Conservation (phyloP, 1,140 invertebrate genomes). For the Drosophila arawakana region DNA sequence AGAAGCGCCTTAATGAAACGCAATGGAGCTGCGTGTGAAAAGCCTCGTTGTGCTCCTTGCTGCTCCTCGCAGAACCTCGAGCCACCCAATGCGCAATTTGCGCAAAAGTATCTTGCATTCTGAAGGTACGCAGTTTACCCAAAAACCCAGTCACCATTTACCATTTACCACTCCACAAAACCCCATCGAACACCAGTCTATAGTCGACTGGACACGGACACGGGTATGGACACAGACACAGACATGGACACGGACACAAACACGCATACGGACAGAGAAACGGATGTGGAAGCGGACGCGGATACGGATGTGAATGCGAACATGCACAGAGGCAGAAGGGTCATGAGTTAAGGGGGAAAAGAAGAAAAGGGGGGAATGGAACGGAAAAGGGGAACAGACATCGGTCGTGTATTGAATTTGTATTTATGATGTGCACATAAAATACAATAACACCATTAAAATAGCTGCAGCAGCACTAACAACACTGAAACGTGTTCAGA, state of each 20-base stretch:
- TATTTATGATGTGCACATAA: constrained; percentile 80
- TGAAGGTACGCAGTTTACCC: constrained; percentile 35
- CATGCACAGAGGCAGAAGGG: background rate
- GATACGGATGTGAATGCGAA: background rate
- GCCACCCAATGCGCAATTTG: constrained; percentile 40
- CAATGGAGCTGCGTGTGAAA: constrained; percentile 72
- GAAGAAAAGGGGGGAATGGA: background rate
- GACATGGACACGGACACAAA: background rate
- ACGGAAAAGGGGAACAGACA: background rate
- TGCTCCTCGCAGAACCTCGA: background rate
- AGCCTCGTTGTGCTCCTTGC: constrained; percentile 47
- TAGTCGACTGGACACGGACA: constrained; percentile 17
- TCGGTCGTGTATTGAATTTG: constrained; percentile 74
- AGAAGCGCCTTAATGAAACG: constrained; percentile 72
- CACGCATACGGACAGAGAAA: constrained; percentile 2
- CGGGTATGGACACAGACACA: background rate
- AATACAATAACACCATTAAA: constrained; percentile 80
- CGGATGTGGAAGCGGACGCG: constrained; percentile 1
- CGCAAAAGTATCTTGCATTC: constrained; percentile 41
- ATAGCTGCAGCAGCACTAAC: constrained; percentile 57
- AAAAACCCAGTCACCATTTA: constrained; percentile 2
- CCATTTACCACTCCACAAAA: background rate
- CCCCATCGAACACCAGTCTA: constrained; percentile 5
- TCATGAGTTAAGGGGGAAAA: background rate
- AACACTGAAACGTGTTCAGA: background rate